A percentile compares a stretch with the other conserved stretches of the same genome.
Conservation (phyloP, 2,797 vertebrate species). For the Naso thynnoides region DNA sequence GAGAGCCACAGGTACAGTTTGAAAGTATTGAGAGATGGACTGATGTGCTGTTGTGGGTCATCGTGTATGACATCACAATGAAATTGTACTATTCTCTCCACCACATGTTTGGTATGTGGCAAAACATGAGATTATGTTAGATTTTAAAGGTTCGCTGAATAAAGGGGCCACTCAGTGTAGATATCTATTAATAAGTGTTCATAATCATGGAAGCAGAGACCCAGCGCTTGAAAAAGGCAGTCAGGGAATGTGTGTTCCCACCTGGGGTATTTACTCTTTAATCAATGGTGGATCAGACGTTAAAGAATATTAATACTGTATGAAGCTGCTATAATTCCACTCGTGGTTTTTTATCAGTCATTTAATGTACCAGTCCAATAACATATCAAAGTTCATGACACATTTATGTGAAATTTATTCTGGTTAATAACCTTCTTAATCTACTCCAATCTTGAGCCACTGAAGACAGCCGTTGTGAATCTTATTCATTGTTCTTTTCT, state of each 20-base stretch:
- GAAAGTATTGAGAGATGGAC: background rate
- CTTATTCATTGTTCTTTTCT: background rate
- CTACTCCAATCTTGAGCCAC: background rate
- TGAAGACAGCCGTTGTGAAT: background rate
- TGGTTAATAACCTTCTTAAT: constrained; percentile 11
- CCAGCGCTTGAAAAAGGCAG: background rate
- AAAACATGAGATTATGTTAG: background rate
- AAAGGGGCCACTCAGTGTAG: background rate
- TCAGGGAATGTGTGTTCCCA: background rate
- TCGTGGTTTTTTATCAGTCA: constrained; percentile 16
- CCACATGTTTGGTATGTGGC: background rate
- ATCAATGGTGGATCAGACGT: background rate
- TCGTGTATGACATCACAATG: too few relatives aligned
- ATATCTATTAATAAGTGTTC: background rate
- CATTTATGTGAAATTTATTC: constrained; percentile 26
- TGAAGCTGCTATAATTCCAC: background rate
- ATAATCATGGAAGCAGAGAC: background rate
- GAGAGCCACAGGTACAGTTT: background rate
- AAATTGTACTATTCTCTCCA: too few relatives aligned
- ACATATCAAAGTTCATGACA: constrained; percentile 14
- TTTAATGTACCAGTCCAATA: constrained; percentile 3
- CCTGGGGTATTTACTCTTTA: background rate
- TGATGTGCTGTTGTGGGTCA: too few relatives aligned
- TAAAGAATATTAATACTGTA: constrained; percentile 17
- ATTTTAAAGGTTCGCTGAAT: background rate